Percentiles rank a stretch among this genome's conserved stretches.
Evolutionary conservation across 2,113 vertebrate species (phyloP).

Genomic region (Choloepus hoffmanni): DNA sequence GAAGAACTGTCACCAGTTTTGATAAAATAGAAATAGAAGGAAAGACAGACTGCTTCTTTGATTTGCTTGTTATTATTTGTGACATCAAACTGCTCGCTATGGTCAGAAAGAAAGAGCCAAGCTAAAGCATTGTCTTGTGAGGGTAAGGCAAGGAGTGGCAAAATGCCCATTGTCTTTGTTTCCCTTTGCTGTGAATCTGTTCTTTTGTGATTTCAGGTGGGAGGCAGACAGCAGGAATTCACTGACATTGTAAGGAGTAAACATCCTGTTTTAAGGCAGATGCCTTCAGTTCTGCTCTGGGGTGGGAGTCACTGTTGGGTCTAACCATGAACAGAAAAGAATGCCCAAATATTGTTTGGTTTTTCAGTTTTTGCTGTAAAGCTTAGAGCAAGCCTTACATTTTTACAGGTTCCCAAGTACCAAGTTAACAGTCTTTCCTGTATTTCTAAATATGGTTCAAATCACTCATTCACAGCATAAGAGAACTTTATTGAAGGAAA

Average conservation of each 20-base stretch:
- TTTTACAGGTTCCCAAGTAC: background rate
- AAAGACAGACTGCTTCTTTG: background rate
- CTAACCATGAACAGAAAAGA: conserved; percentile 3
- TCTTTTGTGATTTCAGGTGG: conserved; percentile 77
- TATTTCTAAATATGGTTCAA: conserved; percentile 50
- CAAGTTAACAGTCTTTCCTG: conserved; percentile 8
- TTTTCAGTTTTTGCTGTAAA: conserved; percentile 28
- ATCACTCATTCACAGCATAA: background rate
- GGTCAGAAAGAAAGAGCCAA: background rate
- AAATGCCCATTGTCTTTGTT: background rate
- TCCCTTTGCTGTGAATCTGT: conserved; percentile 4
- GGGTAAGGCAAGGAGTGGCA: background rate
- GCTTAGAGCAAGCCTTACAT: background rate
- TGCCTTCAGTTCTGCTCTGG: conserved; percentile 31
- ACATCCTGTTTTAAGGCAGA: conserved; percentile 39
- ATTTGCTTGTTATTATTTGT: fast-evolving
- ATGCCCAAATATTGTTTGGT: background rate
- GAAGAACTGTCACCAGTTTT: background rate
- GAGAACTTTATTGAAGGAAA: conserved; percentile 39
- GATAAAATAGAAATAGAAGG: background rate
- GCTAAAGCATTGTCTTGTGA: background rate
- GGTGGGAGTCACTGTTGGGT: background rate
- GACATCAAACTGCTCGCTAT: background rate
- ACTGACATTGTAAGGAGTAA: conserved; percentile 51
- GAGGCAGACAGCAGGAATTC: conserved; percentile 11